These are phyloP conservation scores for Rhogogaster chlorosoma DNA, from an alignment of 2,888 invertebrate species.

Conservation along the genomic window DNA sequence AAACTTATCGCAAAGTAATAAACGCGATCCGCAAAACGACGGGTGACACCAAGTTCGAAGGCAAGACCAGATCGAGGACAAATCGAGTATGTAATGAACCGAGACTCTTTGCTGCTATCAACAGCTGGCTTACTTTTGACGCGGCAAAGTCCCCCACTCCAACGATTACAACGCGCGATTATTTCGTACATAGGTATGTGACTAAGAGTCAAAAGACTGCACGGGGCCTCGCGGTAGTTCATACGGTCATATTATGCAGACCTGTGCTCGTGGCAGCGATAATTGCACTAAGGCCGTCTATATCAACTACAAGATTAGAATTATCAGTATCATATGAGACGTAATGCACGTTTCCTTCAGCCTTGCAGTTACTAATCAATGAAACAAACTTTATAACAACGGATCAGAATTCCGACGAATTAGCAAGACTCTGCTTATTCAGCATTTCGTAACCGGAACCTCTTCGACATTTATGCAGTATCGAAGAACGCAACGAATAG, in stretches of 20 bases:
- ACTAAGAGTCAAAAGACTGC: constrained; percentile 11
- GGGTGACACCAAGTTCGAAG: neutral
- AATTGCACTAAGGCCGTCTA: neutral
- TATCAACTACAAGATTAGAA: neutral
- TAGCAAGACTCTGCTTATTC: neutral
- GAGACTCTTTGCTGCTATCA: constrained; percentile 38
- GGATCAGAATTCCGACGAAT: neutral
- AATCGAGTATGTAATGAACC: constrained; percentile 39
- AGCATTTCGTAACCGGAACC: neutral
- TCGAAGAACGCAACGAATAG: neutral
- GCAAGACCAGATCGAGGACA: constrained; percentile 23
- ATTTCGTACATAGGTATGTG: neutral
- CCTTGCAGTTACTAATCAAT: neutral
- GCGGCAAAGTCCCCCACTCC: constrained; percentile 7
- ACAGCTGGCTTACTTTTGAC: constrained; percentile 27
- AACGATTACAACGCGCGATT: neutral
- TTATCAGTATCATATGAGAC: neutral
- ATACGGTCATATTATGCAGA: neutral
- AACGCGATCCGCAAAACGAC: neutral
- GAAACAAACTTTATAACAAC: neutral
- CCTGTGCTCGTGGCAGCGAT: neutral
- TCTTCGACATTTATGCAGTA: neutral
- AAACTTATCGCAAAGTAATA: neutral
- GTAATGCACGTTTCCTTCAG: neutral
- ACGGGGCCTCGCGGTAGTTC: neutral